Evolutionary conservation across 2,888 invertebrate species (phyloP).

Genomic region (Drosophila planitibia): DNA sequence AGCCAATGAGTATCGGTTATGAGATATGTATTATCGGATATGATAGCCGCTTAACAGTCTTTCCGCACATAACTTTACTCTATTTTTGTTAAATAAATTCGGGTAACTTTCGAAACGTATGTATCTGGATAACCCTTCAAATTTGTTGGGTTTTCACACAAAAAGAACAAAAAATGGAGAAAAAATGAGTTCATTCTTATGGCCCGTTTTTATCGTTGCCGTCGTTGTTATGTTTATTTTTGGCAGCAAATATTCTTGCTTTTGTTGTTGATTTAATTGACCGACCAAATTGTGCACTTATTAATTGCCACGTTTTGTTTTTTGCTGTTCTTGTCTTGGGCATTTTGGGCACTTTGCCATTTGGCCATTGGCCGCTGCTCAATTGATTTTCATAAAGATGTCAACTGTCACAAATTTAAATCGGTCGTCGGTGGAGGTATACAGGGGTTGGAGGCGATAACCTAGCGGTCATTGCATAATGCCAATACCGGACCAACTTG

Average conservation of each 20-base stretch:
- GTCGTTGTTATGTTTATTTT: constrained; percentile 36
- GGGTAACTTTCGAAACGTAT: background rate
- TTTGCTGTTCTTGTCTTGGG: constrained; percentile 11
- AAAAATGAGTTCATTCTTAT: constrained; percentile 8
- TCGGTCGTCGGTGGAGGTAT: background rate
- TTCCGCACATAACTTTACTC: background rate
- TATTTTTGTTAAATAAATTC: background rate
- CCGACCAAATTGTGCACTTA: constrained; percentile 65
- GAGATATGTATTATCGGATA: background rate
- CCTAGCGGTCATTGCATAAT: constrained; percentile 40
- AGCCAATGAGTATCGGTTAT: background rate
- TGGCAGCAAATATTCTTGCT: constrained; percentile 32
- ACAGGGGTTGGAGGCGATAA: background rate
- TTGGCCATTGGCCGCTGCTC: constrained; percentile 52
- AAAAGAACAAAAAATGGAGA: background rate
- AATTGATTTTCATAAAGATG: constrained; percentile 62
- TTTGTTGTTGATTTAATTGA: constrained; percentile 66
- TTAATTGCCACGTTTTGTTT: constrained; percentile 63
- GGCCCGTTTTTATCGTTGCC: background rate
- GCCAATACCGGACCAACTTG: background rate
- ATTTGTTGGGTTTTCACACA: background rate
- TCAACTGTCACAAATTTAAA: constrained; percentile 29
- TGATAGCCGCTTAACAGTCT: background rate
- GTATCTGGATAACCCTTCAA: background rate
- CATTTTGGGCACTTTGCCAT: constrained; percentile 66